phyloP scores from a whole-genome alignment of 2,797 vertebrate genomes.

The Tolypeutes matacus region DNA sequence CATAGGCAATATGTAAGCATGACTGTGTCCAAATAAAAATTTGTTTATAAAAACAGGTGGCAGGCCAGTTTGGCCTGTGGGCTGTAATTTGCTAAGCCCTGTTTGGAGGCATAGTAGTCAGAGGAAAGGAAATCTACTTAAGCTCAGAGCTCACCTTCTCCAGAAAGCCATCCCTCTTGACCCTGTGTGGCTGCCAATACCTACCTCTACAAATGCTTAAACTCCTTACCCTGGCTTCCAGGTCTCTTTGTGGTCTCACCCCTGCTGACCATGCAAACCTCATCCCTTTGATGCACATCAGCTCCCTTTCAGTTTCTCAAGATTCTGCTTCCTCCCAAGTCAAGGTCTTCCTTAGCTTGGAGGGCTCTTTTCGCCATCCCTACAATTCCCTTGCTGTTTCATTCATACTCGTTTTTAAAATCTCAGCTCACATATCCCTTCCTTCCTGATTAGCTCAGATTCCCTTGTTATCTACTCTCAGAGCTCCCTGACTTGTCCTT shows the following conservation, averaged over 20 bases:
- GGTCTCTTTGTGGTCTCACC: not conserved
- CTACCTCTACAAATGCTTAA: not conserved
- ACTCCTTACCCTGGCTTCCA: not conserved
- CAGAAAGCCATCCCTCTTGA: not conserved
- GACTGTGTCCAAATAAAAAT: not conserved
- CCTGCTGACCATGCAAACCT: not conserved
- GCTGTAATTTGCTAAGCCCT: not conserved
- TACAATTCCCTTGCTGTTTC: not conserved
- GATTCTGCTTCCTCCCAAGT: not conserved
- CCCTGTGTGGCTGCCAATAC: not conserved
- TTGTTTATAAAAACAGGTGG: constrained; percentile 31
- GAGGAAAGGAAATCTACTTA: not conserved
- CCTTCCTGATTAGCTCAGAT: not conserved
- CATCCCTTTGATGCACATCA: not conserved
- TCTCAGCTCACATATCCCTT: not conserved
- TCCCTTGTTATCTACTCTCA: not conserved
- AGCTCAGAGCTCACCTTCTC: not conserved
- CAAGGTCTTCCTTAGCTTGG: too few relatives aligned
- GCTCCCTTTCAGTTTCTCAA: not conserved
- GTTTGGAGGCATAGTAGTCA: not conserved
- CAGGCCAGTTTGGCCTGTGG: not conserved
- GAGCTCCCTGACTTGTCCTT: not conserved
- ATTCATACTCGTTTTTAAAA: not conserved
- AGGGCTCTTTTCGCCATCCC: not conserved
- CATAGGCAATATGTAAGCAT: not conserved